A percentile compares a stretch with the other conserved stretches of the same genome.
Evolutionary conservation across 2,888 invertebrate species (phyloP).

Genomic region (Pseudococcus jackbeardsleyi): DNA sequence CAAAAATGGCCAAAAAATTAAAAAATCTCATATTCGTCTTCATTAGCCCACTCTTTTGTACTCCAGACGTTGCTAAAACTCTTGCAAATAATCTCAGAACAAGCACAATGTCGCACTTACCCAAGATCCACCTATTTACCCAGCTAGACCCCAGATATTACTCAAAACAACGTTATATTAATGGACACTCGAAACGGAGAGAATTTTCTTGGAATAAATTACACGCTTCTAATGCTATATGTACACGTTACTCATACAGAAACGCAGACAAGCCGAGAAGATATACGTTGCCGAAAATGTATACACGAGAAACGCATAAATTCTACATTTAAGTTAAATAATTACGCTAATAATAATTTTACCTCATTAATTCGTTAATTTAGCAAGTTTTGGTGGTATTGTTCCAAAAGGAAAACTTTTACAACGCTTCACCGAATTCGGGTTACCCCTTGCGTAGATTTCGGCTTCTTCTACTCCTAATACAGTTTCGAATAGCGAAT

Average conservation of each 20-base stretch:
- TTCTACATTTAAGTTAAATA: conserved; percentile 27
- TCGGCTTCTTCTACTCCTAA: neutral
- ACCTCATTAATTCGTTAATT: conserved; percentile 50
- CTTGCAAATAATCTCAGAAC: no score
- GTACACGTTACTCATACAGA: neutral
- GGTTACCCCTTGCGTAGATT: neutral
- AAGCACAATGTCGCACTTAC: no score
- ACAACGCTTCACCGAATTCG: conserved; percentile 37
- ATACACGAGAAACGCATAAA: conserved; percentile 50
- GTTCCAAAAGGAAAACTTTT: conserved; percentile 26
- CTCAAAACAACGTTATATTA: neutral
- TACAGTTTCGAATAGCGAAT: neutral
- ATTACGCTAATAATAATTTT: conserved; percentile 40
- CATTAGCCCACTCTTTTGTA: no score
- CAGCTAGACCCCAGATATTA: neutral
- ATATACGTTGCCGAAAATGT: conserved; percentile 35
- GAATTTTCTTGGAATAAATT: conserved; percentile 2
- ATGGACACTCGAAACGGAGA: neutral
- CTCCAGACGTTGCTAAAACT: no score
- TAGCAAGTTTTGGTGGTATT: conserved; percentile 35
- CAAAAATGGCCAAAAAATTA: no score
- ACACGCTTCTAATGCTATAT: neutral
- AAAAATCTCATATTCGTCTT: no score
- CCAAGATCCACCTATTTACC: neutral
- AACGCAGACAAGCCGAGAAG: neutral